These are phyloP conservation scores for Hepsetus odoe DNA, from an alignment of 2,113 vertebrate species.

Conservation along the genomic window DNA sequence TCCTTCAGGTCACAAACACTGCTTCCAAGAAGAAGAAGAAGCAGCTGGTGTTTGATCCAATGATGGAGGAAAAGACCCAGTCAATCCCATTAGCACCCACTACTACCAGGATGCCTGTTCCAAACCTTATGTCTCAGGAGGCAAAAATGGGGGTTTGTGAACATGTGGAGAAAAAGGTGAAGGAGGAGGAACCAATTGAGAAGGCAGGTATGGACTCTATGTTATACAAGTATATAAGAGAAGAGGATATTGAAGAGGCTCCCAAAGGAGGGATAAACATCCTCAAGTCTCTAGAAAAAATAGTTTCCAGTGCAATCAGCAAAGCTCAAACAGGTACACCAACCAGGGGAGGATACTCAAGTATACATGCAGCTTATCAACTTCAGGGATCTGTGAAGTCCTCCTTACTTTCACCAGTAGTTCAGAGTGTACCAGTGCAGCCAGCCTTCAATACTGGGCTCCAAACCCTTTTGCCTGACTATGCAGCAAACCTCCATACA, in stretches of 20 bases:
- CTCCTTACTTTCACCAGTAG: slow-evolving; percentile 60
- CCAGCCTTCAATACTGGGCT: slow-evolving; percentile 82
- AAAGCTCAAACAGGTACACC: slow-evolving; percentile 97
- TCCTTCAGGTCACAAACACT: slow-evolving; percentile 95
- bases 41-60: slow-evolving; percentile 90
- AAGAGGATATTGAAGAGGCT: slow-evolving; percentile 92
- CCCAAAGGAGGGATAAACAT: slow-evolving; percentile 94
- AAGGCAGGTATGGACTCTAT: slow-evolving; percentile 80
- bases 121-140: slow-evolving; percentile 83
- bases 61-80: slow-evolving; percentile 93
- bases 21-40: slow-evolving; percentile 98
- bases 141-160: slow-evolving; percentile 72
- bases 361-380: slow-evolving; percentile 98
- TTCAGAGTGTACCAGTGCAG: slow-evolving; percentile 88
- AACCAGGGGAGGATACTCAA: slow-evolving; percentile 97
- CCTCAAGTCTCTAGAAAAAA: slow-evolving; percentile 96
- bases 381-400: slow-evolving; percentile 86
- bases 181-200: slow-evolving; percentile 86
- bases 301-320: slow-evolving; percentile 95
- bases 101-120: slow-evolving; percentile 83
- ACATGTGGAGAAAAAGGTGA: slow-evolving; percentile 82
- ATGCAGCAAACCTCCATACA: slow-evolving; percentile 84
- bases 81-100: slow-evolving; percentile 96
- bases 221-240: slow-evolving; percentile 91
- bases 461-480: slow-evolving; percentile 79